phyloP scores from a whole-genome alignment of 2,888 invertebrate species.

The Drosophila peninsularis region DNA sequence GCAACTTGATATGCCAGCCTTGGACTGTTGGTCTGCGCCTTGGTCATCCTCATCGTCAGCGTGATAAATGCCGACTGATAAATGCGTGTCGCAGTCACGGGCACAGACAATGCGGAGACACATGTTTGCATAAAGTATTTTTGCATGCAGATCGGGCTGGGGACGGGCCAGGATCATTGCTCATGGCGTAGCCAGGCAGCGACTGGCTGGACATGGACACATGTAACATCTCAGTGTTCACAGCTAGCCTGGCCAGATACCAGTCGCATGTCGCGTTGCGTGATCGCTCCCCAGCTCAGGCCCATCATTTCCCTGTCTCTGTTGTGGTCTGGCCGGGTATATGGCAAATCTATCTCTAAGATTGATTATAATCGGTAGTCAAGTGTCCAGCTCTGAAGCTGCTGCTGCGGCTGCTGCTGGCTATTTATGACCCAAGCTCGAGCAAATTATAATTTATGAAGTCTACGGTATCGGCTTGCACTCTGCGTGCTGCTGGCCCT shows the following conservation, averaged over 20 bases:
- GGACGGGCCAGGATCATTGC: slow-evolving; percentile 30
- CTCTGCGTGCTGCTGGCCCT: slow-evolving; percentile 51
- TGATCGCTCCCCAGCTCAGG: slow-evolving; percentile 39
- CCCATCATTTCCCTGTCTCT: slow-evolving; percentile 40
- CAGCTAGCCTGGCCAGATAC: slow-evolving; percentile 35
- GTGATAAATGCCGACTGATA: slow-evolving; percentile 77
- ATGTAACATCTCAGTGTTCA: slow-evolving; percentile 62
- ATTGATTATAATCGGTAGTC: slow-evolving; percentile 84
- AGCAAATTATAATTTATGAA: slow-evolving; percentile 81
- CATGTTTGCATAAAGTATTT: slow-evolving; percentile 67
- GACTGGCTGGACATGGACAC: slow-evolving; percentile 63
- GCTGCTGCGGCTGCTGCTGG: slow-evolving; percentile 68
- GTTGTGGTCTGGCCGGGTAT: slow-evolving; percentile 22
- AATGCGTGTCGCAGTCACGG: slow-evolving; percentile 71
- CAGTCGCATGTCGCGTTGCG: slow-evolving; percentile 29
- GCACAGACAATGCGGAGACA: slow-evolving; percentile 76
- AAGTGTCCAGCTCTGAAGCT: slow-evolving; percentile 68
- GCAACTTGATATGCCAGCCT: slow-evolving; percentile 73
- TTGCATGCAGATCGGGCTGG: slow-evolving; percentile 41
- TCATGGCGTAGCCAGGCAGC: slow-evolving; percentile 52
- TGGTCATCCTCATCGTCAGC: slow-evolving; percentile 44
- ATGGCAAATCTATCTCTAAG: slow-evolving; percentile 75
- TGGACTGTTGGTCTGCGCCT: slow-evolving; percentile 29
- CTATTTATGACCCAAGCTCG: slow-evolving; percentile 61
- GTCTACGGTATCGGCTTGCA: slow-evolving; percentile 66